Evolutionary conservation across 2,797 vertebrate genomes (phyloP), one percentile per base, ranked within the genome.

Genomic region (Rhyacichthys aspro): DNA sequence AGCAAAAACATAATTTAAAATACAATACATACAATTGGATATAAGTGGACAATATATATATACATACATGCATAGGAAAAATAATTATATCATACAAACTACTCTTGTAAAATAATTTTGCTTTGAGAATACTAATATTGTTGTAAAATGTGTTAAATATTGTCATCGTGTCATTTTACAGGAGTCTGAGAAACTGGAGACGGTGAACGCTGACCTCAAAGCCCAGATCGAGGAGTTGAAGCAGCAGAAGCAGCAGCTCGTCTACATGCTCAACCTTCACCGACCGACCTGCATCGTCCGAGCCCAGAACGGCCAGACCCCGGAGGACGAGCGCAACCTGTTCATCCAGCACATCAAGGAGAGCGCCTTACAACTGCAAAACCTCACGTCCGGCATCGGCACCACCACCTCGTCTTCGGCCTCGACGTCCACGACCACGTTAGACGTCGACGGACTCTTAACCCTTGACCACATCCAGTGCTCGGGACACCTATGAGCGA

Each of bases 241-340:
- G 91, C 95, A 94, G 0, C 96, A 99, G 91, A 98, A 98, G 86
- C 97, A 99, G 88, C 96, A 96, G 86, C 88, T 99, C 83, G 96
- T 98, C 81, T 98, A 98, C 90, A 98, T 99, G 97, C 93, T 99
- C 9, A 99, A 99, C 78, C 94, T 98, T 53, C 97, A 99, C 78
- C 91, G 97, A 57, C 97, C 97, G 28, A 99, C 97, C 0, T 99
- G 97, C 81, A 99, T 99, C 68, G 97, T 98, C 59, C 94, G 95
- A 1, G 96, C 96, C 11, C 94, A 97, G 81, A 95, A 96, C 0
- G 96, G 96, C 47, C 91, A 94, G 72, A 98, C 97, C n/a, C 97
- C 96, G 0, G 97, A 99, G 74, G 96, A 98, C 1, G 97, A 99
- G 87, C 88, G 94, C 70, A 96, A 95, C 70, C 95, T 98, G 72